Evolutionary conservation across 2,113 vertebrate species (phyloP).

Genomic region (Lamprologus callipterus): DNA sequence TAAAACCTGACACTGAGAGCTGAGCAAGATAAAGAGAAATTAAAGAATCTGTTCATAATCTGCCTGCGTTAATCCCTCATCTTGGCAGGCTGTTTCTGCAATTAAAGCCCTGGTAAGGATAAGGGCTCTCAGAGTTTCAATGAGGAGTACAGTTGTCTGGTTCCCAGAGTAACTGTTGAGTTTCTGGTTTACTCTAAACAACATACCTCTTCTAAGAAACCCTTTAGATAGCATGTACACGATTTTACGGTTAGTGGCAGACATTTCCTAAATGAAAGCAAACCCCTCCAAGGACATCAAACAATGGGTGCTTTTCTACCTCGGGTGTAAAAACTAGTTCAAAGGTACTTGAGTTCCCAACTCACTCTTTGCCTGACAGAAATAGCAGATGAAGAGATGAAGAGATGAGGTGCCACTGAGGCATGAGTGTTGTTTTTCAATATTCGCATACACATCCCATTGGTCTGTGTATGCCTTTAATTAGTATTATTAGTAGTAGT

Average conservation of each 20-base stretch:
- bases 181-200: background rate
- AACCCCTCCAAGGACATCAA: background rate
- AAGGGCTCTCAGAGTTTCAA: slow-evolving; percentile 30
- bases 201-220: background rate
- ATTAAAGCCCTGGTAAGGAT: slow-evolving; percentile 8
- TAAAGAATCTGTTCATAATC: slow-evolving; percentile 33
- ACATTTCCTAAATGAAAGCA: background rate
- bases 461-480: background rate
- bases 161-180: slow-evolving; percentile 42
- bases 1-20: background rate
- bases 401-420: background rate
- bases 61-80: slow-evolving; percentile 22
- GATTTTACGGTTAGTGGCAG: background rate
- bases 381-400: background rate
- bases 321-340: background rate
- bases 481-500: rapidly evolving
- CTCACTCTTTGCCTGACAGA: background rate
- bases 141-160: slow-evolving; percentile 25
- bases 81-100: slow-evolving; percentile 23
- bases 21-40: background rate
- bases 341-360: background rate
- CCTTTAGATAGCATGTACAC: background rate
- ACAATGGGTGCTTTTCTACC: background rate
- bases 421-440: background rate
- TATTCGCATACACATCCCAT: background rate